phyloP scores from a whole-genome alignment of 2,797 vertebrate genomes.

The Artibeus lituratus region DNA sequence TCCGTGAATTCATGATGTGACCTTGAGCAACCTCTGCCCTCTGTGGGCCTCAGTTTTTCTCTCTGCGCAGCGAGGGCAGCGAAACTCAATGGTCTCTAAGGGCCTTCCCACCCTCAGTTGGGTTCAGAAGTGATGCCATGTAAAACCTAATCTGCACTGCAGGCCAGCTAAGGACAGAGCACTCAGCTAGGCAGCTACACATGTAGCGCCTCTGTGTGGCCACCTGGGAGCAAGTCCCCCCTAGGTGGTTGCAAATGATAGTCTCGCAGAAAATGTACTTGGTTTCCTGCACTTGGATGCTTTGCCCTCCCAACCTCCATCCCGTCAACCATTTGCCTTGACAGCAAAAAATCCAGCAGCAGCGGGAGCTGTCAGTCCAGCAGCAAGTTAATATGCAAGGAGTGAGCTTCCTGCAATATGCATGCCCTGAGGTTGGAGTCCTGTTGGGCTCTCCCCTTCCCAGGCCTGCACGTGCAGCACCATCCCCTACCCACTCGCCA shows the following conservation, averaged over 20 bases:
- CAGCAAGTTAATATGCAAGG: slow-evolving; percentile 63
- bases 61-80: background rate
- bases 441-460: slow-evolving; percentile 41
- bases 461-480: background rate
- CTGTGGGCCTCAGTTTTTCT: background rate
- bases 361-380: slow-evolving; percentile 33
- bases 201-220: background rate
- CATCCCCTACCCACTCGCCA: background rate
- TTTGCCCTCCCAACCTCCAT: slow-evolving; percentile 34
- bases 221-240: background rate
- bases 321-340: slow-evolving; percentile 29
- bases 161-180: background rate
- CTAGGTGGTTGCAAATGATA: background rate
- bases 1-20: background rate
- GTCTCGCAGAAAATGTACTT: background rate
- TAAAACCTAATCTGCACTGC: background rate
- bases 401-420: slow-evolving; percentile 58
- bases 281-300: background rate
- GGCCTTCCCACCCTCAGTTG: background rate
- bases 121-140: background rate
- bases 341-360: slow-evolving; percentile 65
- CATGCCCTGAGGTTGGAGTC: slow-evolving; percentile 52
- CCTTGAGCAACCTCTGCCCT: background rate
- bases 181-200: background rate
- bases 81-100: background rate